Base-by-base conservation (phyloP, 2,113 vertebrate species). In the Saimiri boliviensis region DNA sequence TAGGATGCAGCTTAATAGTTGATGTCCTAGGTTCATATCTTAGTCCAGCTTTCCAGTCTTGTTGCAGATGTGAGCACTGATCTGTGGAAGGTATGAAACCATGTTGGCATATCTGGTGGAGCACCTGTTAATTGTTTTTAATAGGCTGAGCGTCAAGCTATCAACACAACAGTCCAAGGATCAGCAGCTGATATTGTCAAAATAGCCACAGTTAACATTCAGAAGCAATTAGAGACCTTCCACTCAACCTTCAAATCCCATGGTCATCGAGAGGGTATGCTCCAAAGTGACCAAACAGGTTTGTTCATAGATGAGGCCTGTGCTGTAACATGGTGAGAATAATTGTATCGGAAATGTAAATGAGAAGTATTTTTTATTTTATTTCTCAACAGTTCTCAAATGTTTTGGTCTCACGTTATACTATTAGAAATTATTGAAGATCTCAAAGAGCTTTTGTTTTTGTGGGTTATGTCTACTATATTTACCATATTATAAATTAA, bases 171-270 rank as follows among this genome's bases (percentile, higher is more conserved):
- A 4, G 99, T 99, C 14, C 99, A 99, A 98, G 99, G 99, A 49
- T 99, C 99, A 8, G 99, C 99, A 0, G 99, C 99, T 16, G 99
- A 99, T 98, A 99, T 99, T 40, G 99, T 99, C 40, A 99, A 99
- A 98, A 98, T 98, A 20, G 99, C 99, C 74, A 99, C 99, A 0
- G 99, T 99, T 91, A 99, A 99, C 96, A 99, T 99, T 94, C 99
- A 99, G 98, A 99, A 97, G 66, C 97, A 98, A 17, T 97, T 99
- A 40, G 98, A 99, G 95, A 95, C 97, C 6, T 99, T 99, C 60
- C 98, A 98, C 13, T 93, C 98, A 10, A 97, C 96, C 16, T 98
- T 98, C 37, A 98, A 97, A 70, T 99, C 99, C 70, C 99, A 99
- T 8, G 98, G 98, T 79, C 99, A 99, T 91, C 79, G 98, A 94